These are phyloP conservation scores for Aythya baeri DNA, from an alignment of 2,113 vertebrate genomes.

Conservation along the genomic window DNA sequence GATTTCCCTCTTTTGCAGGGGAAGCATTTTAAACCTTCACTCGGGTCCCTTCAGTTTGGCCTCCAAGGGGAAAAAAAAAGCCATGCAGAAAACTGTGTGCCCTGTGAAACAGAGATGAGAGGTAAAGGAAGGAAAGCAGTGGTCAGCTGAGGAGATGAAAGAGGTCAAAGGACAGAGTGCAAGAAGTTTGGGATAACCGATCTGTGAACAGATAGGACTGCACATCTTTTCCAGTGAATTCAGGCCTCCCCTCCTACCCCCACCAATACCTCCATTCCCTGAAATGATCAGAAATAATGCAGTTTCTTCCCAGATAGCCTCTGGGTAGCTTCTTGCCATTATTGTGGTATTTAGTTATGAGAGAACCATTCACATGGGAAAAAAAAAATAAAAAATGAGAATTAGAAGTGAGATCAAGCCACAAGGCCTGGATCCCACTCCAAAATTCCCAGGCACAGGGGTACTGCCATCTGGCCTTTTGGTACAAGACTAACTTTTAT, in stretches of 20 bases:
- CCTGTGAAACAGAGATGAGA: background rate
- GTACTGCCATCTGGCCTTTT: background rate
- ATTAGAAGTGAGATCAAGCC: conserved; percentile 33
- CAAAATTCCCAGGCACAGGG: background rate
- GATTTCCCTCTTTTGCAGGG: background rate
- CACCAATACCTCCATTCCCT: background rate
- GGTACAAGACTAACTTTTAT: background rate
- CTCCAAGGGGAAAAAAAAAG: background rate
- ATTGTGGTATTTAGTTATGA: conserved; percentile 35
- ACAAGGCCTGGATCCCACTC: background rate
- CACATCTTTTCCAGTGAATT: background rate
- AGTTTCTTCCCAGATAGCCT: conserved; percentile 18
- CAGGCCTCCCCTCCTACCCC: background rate
- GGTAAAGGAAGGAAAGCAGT: background rate
- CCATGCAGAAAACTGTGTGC: background rate
- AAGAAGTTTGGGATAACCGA: background rate
- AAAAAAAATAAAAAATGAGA: background rate
- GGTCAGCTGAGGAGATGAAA: background rate
- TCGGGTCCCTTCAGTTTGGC: background rate
- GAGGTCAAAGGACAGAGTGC: background rate
- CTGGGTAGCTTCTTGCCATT: conserved; percentile 33
- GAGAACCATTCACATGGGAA: background rate
- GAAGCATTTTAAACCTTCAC: background rate
- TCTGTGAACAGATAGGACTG: background rate
- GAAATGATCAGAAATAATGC: conserved; percentile 29